These are phyloP conservation scores for Magallana ariakensis DNA, from an alignment of 1,140 invertebrate species.

Conservation along the genomic window DNA sequence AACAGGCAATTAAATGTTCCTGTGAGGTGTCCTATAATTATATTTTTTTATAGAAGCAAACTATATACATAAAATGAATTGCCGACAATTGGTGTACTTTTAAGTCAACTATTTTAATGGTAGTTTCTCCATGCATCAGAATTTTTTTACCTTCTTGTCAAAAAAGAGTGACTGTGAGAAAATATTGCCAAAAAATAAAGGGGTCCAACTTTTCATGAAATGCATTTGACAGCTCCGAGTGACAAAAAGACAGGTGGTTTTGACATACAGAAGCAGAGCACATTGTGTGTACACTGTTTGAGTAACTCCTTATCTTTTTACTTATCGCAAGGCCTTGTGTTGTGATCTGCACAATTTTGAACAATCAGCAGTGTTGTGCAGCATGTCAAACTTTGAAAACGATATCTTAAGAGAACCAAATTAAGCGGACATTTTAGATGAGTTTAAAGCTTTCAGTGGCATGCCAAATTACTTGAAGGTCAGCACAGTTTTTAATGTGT, in stretches of 20 bases:
- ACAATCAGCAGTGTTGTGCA: not conserved
- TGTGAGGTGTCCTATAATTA: not conserved
- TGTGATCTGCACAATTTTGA: conserved; percentile 14
- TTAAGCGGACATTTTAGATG: conserved; percentile 14
- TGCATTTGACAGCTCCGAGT: not conserved
- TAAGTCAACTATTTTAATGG: not conserved
- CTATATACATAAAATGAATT: not conserved
- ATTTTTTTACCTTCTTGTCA: too few relatives aligned
- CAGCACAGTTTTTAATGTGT: conserved; percentile 17
- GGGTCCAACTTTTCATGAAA: not conserved
- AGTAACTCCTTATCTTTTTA: conserved; percentile 9
- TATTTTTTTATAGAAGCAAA: not conserved
- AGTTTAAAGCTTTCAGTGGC: conserved; percentile 10
- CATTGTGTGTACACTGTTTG: not conserved
- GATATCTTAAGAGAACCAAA: conserved; percentile 24
- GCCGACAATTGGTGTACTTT: not conserved
- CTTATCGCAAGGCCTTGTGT: not conserved
- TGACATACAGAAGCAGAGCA: not conserved
- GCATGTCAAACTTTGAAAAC: conserved; percentile 26
- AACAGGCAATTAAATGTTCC: not conserved
- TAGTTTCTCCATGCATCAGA: too few relatives aligned
- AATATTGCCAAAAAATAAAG: not conserved
- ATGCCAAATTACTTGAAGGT: not conserved
- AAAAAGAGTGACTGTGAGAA: not conserved
- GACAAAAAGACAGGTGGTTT: conserved; percentile 24